phyloP scores from a whole-genome alignment of 2,888 invertebrate genomes.

The Epinotia nisella region DNA sequence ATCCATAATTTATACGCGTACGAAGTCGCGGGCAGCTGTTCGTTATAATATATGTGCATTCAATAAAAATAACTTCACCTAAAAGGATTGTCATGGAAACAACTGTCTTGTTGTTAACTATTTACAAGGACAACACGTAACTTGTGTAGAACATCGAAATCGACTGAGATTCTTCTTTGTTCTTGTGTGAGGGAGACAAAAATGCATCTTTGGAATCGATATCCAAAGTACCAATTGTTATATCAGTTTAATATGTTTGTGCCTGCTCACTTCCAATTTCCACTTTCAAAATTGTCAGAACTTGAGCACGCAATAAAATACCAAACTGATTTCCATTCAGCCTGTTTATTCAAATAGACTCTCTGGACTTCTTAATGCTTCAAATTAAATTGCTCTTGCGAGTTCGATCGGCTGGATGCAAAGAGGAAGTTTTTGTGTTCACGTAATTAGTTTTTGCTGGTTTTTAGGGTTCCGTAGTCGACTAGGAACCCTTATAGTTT shows the following conservation, averaged over 20 bases:
- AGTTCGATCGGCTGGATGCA: conserved; percentile 9
- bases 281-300: neutral
- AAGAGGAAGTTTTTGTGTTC: neutral
- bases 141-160: no score
- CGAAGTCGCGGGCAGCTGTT: no score
- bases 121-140: no score
- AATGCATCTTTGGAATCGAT: neutral
- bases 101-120: no score
- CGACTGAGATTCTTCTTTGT: neutral
- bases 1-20: no score
- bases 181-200: neutral
- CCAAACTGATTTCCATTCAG: neutral
- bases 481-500: no score
- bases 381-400: conserved; percentile 11
- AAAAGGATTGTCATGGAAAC: no score
- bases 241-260: neutral
- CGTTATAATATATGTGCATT: no score
- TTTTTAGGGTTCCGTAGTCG: neutral
- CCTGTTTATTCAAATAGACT: neutral
- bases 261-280: neutral
- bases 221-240: neutral
- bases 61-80: no score
- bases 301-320: neutral
- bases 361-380: neutral
- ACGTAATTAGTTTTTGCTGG: conserved; percentile 2